Percentiles rank a stretch among this genome's conserved stretches.
phyloP scores from a whole-genome alignment of 2,797 vertebrate genomes.

The Onychomys arenicola region DNA sequence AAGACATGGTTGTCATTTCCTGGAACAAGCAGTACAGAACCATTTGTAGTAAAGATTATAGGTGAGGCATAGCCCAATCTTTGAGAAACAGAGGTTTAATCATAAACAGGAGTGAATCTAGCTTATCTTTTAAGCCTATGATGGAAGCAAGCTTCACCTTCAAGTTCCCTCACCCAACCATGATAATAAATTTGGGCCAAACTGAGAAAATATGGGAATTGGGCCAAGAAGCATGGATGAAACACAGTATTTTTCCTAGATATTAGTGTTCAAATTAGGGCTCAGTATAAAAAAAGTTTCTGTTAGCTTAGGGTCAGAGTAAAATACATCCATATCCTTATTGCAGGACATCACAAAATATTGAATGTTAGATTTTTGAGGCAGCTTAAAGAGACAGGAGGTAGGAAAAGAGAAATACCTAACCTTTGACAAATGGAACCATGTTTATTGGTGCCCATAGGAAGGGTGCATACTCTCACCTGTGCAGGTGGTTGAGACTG shows the following conservation, averaged over 20 bases:
- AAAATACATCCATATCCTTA: not conserved
- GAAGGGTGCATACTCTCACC: not conserved
- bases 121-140: not conserved
- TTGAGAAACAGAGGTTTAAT: not conserved
- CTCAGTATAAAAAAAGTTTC: not conserved
- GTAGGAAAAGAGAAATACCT: no score
- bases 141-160: not conserved
- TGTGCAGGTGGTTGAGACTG: not conserved
- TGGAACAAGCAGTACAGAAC: not conserved
- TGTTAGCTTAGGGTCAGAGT: not conserved
- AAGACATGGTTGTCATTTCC: not conserved
- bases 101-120: not conserved
- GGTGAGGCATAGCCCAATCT: no score
- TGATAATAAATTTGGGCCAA: not conserved
- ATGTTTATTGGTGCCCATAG: no score
- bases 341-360: not conserved
- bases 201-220: not conserved
- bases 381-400: not conserved
- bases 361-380: not conserved
- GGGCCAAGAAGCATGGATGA: not conserved
- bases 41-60: not conserved
- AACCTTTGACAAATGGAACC: not conserved
- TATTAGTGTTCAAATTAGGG: not conserved
- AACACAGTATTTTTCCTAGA: not conserved
- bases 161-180: not conserved